Percentiles rank a stretch among this genome's conserved stretches.
These are phyloP conservation scores for Valencia hispanica DNA, from an alignment of 2,797 vertebrate genomes.

Conservation along the genomic window DNA sequence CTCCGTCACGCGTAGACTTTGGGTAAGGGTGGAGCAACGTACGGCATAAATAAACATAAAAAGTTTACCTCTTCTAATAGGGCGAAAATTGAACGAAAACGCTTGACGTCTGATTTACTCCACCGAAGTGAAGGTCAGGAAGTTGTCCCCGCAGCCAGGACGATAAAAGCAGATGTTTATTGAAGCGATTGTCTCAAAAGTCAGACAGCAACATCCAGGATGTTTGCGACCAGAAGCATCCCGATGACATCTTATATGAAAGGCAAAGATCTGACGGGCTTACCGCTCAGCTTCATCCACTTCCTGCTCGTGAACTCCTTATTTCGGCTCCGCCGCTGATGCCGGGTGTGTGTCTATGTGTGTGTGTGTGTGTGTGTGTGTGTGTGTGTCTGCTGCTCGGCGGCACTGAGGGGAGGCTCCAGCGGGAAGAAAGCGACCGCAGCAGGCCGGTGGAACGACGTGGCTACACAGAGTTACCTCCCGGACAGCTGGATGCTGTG, in stretches of 20 bases:
- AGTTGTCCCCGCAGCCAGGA: conserved; percentile 24
- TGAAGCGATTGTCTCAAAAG: background rate
- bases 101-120: background rate
- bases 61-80: background rate
- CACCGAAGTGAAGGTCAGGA: conserved; percentile 13
- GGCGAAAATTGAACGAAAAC: background rate
- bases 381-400: background rate
- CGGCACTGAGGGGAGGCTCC: background rate
- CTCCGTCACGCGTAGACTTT: background rate
- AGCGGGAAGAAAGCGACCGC: background rate
- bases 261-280: conserved; percentile 16
- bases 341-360: background rate
- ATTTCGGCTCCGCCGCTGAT: background rate
- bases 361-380: too few species aligned
- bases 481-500: conserved; percentile 47
- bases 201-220: conserved; percentile 7
- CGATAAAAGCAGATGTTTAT: too few species aligned
- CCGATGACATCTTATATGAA: background rate
- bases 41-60: background rate
- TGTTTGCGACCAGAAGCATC: background rate
- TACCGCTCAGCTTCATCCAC: conserved; percentile 48
- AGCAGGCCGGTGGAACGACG: conserved; percentile 7
- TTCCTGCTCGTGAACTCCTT: conserved; percentile 54
- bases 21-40: background rate
- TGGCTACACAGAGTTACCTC: background rate